A percentile compares a stretch with the other conserved stretches of the same genome.
Evolutionary conservation across 1,140 invertebrate genomes (phyloP).

Genomic region (Leucophenga varia): DNA sequence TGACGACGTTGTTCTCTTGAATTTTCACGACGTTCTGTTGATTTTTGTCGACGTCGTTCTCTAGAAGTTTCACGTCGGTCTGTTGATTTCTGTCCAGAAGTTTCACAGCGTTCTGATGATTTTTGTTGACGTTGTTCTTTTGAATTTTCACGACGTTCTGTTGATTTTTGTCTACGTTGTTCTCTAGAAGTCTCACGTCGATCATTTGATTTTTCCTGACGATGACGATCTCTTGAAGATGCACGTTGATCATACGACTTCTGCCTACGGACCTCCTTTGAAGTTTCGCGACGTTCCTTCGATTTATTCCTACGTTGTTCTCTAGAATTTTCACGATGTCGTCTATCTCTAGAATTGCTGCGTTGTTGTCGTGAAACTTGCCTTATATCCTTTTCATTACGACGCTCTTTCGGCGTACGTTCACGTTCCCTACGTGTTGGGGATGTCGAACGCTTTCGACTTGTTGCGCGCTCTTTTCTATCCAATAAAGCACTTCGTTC

Average conservation of each 20-base stretch:
- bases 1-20: slow-evolving; percentile 23
- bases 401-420: too few relatives aligned
- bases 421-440: too few relatives aligned
- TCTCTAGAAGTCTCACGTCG: neutral
- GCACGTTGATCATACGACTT: slow-evolving; percentile 9
- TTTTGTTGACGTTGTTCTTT: slow-evolving; percentile 21
- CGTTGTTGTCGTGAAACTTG: too few relatives aligned
- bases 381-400: too few relatives aligned
- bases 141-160: slow-evolving; percentile 14
- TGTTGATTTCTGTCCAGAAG: too few relatives aligned
- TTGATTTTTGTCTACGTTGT: slow-evolving; percentile 12
- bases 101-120: slow-evolving; percentile 4
- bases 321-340: neutral
- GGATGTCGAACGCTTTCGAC: too few relatives aligned
- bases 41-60: slow-evolving; percentile 10
- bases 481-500: slow-evolving; percentile 4
- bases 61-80: neutral
- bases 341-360: too few relatives aligned
- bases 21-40: slow-evolving; percentile 11
- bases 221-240: too few relatives aligned
- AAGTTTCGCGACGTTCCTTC: slow-evolving; percentile 13
- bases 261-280: slow-evolving; percentile 19
- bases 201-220: too few relatives aligned
- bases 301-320: slow-evolving; percentile 12
- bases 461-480: too few relatives aligned